Conservation (phyloP, 2,113 vertebrate species). For the Antigone vipio region DNA sequence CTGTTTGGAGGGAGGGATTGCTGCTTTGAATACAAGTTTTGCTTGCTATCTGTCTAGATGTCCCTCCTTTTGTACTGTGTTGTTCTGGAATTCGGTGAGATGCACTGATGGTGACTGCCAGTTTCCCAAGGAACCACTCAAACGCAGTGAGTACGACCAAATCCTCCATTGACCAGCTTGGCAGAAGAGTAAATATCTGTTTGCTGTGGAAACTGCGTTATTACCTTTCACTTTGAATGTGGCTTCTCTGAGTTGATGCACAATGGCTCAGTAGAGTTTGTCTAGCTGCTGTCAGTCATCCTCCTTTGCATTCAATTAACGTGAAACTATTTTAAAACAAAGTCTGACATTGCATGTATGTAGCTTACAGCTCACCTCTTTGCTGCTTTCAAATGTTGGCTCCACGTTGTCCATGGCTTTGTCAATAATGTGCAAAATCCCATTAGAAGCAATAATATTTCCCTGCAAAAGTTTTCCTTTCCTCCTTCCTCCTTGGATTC, state of each 20-base stretch:
- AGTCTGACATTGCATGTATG: not conserved
- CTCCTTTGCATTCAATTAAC: not conserved
- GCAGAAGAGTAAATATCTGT: not conserved
- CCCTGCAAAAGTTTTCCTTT: conserved; percentile 78
- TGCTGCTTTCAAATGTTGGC: conserved; percentile 77
- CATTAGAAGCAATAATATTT: conserved; percentile 86
- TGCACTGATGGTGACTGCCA: not conserved
- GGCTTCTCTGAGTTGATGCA: not conserved
- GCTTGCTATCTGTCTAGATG: not conserved
- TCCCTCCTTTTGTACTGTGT: not conserved
- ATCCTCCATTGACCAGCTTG: not conserved
- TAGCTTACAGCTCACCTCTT: conserved; percentile 73
- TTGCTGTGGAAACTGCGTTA: not conserved
- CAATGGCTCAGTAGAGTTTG: not conserved
- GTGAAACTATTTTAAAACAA: not conserved
- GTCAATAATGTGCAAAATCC: conserved; percentile 88
- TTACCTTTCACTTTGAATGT: not conserved
- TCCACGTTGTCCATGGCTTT: conserved; percentile 82
- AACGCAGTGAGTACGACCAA: not conserved
- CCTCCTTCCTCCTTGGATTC: conserved; percentile 80
- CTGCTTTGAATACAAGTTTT: not conserved
- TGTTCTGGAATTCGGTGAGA: not conserved
- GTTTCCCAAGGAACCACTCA: not conserved
- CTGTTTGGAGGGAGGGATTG: rapidly evolving
- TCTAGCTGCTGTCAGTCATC: not conserved